Evolutionary conservation across 1,140 invertebrate species (phyloP), one percentile per base, ranked within the genome.

Genomic region (Chironomus tepperi): DNA sequence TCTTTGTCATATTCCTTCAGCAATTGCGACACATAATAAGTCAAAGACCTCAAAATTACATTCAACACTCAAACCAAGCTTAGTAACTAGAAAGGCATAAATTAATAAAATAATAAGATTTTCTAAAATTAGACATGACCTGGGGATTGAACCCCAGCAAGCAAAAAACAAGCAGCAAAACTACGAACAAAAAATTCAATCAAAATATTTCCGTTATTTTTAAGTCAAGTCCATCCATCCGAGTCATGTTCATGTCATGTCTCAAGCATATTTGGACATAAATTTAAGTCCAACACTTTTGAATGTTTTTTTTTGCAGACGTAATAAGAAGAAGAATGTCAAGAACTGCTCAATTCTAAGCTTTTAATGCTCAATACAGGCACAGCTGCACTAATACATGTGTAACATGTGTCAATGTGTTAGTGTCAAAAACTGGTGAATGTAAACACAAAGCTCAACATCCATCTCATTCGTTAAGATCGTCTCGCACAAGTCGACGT

Each of bases 381-480:
- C 15, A 47, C 43, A 57, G 9, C 15, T 47, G 8, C 43, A 47
- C 43, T 3, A 2, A 15, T 8, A 47, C 43, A 47, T 3, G 8
- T 47, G 2, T 7, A 47, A 47, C 43, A 1, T 57, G 12, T 57
- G 12, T 57, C 12, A n/a, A n/a, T 57, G 47, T 57, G 3, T 57
- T 57, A 15, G 47, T 57, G 47, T 57, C 5, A 15, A 57, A n/a
- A n/a, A n/a, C n/a, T n/a, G n/a, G n/a, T n/a, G n/a, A n/a, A 57
- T 15, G 47, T 57, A n/a, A n/a, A 57, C 12, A n/a, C 47, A 57
- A 12, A 57, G 9, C 47, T 57, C n/a, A n/a, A 57, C 47, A 12
- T 57, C n/a, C 47, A 57, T n/a, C n/a, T 57, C 47, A 57, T 57
- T 57, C 47, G 47, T 57, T 12, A n/a, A 57, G 47, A 57, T 57